Conservation (phyloP, 1,140 invertebrate species). For the Eueides isabella region DNA sequence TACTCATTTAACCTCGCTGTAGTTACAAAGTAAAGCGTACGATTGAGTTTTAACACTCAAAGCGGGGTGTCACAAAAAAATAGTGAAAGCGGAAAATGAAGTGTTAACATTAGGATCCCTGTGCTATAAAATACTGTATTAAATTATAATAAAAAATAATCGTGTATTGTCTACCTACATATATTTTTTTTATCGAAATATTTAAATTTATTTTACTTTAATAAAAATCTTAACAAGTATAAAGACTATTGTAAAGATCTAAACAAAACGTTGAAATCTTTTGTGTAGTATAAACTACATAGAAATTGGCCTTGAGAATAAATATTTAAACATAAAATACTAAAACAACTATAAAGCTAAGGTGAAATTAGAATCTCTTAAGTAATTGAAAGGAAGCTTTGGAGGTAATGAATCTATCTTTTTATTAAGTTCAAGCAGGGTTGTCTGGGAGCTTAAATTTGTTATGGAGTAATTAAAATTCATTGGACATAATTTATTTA, state of each 20-base stretch:
- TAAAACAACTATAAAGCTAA: constrained; percentile 33
- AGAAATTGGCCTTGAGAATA: constrained; percentile 19
- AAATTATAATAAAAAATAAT: neutral
- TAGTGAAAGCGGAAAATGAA: too few species aligned
- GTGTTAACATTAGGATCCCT: too few species aligned
- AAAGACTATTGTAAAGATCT: neutral
- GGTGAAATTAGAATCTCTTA: constrained; percentile 40
- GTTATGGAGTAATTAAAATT: neutral
- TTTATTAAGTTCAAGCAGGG: neutral
- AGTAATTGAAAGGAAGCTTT: constrained; percentile 22
- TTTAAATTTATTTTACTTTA: neutral
- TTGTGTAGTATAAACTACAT: constrained; percentile 16
- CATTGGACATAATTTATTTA: too few species aligned
- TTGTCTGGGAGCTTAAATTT: neutral
- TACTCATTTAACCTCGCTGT: too few species aligned
- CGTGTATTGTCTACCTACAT: neutral
- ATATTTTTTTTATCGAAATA: neutral
- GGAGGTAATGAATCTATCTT: neutral
- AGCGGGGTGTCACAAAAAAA: too few species aligned
- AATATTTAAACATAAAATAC: constrained; percentile 31
- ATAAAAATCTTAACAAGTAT: neutral
- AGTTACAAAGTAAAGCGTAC: too few species aligned
- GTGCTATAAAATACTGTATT: neutral
- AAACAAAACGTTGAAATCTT: constrained; percentile 7
- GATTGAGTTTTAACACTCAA: too few species aligned